These are phyloP conservation scores for Rhinatrema bivittatum DNA, from an alignment of 2,797 vertebrate genomes.

Conservation along the genomic window DNA sequence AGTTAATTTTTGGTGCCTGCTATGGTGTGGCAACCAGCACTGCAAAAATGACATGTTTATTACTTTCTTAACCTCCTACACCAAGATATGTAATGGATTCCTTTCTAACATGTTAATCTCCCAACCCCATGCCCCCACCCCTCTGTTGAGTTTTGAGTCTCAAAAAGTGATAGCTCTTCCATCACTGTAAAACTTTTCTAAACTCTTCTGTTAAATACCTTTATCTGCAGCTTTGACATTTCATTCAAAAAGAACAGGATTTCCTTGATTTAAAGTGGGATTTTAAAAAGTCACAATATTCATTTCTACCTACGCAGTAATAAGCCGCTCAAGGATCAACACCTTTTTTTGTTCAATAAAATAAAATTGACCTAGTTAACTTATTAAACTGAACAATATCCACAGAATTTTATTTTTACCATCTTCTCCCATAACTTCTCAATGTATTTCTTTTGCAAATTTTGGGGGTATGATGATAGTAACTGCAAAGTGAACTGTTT, in stretches of 20 bases:
- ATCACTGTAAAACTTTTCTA: constrained; percentile 36
- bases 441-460: constrained; percentile 45
- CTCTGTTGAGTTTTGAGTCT: too few relatives aligned
- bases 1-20: constrained; percentile 54
- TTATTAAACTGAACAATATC: too few relatives aligned
- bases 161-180: constrained; percentile 46
- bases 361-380: constrained; percentile 27
- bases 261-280: constrained; percentile 28
- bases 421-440: constrained; percentile 43
- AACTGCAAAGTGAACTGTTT: constrained; percentile 86
- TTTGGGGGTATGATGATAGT: constrained; percentile 61
- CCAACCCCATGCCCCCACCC: constrained; percentile 17
- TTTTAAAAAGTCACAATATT: constrained; percentile 38
- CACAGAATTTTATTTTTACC: too few relatives aligned
- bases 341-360: constrained; percentile 36
- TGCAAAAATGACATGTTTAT: constrained; percentile 30
- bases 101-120: constrained; percentile 48
- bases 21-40: constrained; percentile 50
- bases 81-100: constrained; percentile 48
- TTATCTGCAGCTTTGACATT: constrained; percentile 48
- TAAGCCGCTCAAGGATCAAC: constrained; percentile 47
- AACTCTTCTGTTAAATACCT: constrained; percentile 37
- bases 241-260: constrained; percentile 39
- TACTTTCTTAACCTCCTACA: constrained; percentile 29
- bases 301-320: constrained; percentile 29